phyloP scores from a whole-genome alignment of 1,140 invertebrate genomes.

The Aphaenogaster floridana region DNA sequence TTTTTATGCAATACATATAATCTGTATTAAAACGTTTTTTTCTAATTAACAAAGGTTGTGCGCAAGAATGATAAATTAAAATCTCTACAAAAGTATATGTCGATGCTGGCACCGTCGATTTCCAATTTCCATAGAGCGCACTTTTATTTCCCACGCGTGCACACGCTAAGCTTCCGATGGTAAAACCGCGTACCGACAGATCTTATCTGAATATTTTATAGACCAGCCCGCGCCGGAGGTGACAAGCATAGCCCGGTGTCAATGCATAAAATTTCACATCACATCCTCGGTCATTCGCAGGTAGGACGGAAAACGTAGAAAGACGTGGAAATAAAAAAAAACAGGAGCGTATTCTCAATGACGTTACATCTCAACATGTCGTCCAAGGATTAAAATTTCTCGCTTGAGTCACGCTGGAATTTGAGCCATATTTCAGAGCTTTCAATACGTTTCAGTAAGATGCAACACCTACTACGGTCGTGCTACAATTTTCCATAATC shows the following conservation, averaged over 20 bases:
- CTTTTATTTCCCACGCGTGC: constrained; percentile 47
- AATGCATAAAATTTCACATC: constrained; percentile 76
- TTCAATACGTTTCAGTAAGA: not conserved
- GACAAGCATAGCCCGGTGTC: constrained; percentile 60
- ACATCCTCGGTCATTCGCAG: constrained; percentile 67
- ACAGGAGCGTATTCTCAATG: constrained; percentile 15
- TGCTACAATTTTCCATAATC: constrained; percentile 67
- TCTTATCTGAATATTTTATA: constrained; percentile 78
- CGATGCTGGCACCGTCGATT: constrained; percentile 41
- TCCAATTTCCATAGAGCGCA: constrained; percentile 55
- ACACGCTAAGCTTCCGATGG: constrained; percentile 37
- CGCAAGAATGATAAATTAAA: constrained; percentile 25
- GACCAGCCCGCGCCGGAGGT: constrained; percentile 61
- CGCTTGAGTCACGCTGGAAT: constrained; percentile 28
- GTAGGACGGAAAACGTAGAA: constrained; percentile 33
- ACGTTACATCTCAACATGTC: constrained; percentile 31
- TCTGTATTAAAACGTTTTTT: not conserved
- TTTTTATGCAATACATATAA: not conserved
- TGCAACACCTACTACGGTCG: not conserved
- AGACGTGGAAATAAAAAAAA: not conserved
- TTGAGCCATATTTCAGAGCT: not conserved
- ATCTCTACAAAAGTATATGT: not conserved
- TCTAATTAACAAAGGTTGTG: constrained; percentile 5
- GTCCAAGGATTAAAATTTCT: constrained; percentile 64
- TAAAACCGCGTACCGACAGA: constrained; percentile 60